Conservation (phyloP, 2,888 invertebrate species). For the Aphrophora alni region DNA sequence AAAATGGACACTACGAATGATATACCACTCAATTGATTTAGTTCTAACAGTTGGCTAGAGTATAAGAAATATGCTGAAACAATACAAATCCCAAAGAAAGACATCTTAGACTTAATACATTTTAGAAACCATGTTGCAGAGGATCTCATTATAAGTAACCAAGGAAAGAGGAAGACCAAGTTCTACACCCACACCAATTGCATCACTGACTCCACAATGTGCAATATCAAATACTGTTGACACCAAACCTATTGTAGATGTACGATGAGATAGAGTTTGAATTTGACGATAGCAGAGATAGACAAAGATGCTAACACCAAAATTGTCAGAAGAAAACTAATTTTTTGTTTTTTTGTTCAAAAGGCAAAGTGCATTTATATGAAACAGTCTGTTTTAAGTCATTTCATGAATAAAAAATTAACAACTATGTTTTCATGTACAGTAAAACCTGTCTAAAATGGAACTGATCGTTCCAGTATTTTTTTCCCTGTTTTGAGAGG, state of each 20-base stretch:
- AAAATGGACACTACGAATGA: constrained; percentile 44
- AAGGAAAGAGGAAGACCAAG: constrained; percentile 29
- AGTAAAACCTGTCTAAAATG: too few relatives aligned
- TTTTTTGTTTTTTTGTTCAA: constrained; percentile 33
- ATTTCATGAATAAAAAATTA: constrained; percentile 23
- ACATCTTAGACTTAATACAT: constrained; percentile 25
- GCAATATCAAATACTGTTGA: background rate
- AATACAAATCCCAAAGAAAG: constrained; percentile 10
- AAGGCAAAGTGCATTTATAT: constrained; percentile 35
- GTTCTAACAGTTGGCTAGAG: constrained; percentile 44
- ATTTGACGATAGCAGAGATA: constrained; percentile 34
- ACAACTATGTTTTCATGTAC: background rate
- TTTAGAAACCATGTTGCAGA: constrained; percentile 29
- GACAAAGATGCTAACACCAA: constrained; percentile 31
- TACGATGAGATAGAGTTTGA: constrained; percentile 27
- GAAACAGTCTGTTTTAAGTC: constrained; percentile 30
- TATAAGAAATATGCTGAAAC: constrained; percentile 35
- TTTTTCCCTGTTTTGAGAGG: too few relatives aligned
- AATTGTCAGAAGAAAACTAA: constrained; percentile 37
- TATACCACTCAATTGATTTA: constrained; percentile 43
- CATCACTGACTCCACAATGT: background rate
- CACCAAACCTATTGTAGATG: constrained; percentile 34
- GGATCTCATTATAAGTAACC: background rate
- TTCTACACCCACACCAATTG: too few relatives aligned
- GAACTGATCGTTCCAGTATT: too few relatives aligned